Conservation (phyloP, 2,888 invertebrate species). For the Meiosimyza platycephala region DNA sequence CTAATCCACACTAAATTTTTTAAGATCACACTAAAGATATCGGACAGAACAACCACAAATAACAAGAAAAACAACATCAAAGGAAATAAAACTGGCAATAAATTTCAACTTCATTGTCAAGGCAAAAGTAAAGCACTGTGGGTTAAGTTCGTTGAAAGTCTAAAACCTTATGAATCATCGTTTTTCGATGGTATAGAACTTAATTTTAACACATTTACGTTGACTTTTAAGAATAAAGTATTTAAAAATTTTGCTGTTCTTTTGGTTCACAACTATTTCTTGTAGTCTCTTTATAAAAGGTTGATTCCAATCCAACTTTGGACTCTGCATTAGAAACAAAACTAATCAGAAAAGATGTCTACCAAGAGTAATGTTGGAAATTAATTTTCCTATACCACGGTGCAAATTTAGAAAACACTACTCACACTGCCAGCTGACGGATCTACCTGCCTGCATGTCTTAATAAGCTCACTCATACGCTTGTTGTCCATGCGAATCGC, state of each 20-base stretch:
- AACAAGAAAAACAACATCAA: constrained; percentile 55
- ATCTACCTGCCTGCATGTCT: constrained; percentile 24
- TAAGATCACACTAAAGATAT: constrained; percentile 23
- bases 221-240: constrained; percentile 47
- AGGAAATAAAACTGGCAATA: constrained; percentile 64
- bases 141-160: background rate
- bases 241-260: no score
- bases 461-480: constrained; percentile 32
- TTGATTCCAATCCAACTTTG: background rate
- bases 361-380: background rate
- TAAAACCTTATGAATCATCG: constrained; percentile 33
- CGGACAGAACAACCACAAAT: constrained; percentile 42
- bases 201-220: constrained; percentile 45
- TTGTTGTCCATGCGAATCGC: constrained; percentile 23
- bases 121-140: constrained; percentile 11
- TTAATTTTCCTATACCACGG: background rate
- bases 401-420: background rate
- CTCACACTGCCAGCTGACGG: background rate
- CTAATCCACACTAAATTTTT: constrained; percentile 33
- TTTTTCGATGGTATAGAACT: constrained; percentile 20
- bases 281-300: constrained; percentile 24
- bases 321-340: no score
- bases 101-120: constrained; percentile 51
- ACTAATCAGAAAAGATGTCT: no score
- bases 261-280: constrained; percentile 17